Evolutionary conservation across 1,140 invertebrate genomes (phyloP), one percentile per base, ranked within the genome.

Genomic region (Zaprionus tsacasi): DNA sequence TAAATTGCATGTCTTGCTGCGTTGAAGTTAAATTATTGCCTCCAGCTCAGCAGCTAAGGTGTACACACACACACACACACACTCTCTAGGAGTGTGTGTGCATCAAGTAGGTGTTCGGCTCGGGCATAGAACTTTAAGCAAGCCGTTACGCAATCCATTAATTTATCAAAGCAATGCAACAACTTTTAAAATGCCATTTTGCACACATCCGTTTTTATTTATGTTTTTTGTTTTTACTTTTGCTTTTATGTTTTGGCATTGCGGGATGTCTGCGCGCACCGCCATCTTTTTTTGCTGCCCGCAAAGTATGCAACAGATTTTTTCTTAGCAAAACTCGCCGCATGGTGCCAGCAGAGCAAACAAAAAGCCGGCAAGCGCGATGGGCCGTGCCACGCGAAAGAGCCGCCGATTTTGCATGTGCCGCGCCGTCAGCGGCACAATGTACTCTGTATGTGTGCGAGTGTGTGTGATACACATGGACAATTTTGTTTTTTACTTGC

Each of bases 1-100:
- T 88, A 88, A 88, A 88, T 88, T 88, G 85, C 85, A 89, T 88
- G 85, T 88, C 85, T 88, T 83, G 83, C 83, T 88, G 85, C 61
- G 80, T 83, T 88, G 77, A 83, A 87, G 83, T 74, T 87, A 88
- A 87, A 89, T 87, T 88, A 87, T 87, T 82, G 80, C 83, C 83
- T 43, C 65, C 74, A 80, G 83, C 85, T 78, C 54, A 58, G 36
- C 61, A 43, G n/a, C 40, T 33, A 2, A 33, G 56, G 25, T 40
- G 33, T n/a, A 8, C 7, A 36, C 50, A 65, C 35, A 65, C 61
- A 55, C 33, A 21, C 21, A 1, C 21, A 21, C 21, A 21, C 21
- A 21, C 21, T 3, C 6, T 27, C 25, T 27, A 4, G 25, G 33
- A 35, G 54, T 52, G 45, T 52, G 48, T 25, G 35, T 15, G 40